phyloP scores from a whole-genome alignment of 2,888 invertebrate species.

The Hesperia comma region DNA sequence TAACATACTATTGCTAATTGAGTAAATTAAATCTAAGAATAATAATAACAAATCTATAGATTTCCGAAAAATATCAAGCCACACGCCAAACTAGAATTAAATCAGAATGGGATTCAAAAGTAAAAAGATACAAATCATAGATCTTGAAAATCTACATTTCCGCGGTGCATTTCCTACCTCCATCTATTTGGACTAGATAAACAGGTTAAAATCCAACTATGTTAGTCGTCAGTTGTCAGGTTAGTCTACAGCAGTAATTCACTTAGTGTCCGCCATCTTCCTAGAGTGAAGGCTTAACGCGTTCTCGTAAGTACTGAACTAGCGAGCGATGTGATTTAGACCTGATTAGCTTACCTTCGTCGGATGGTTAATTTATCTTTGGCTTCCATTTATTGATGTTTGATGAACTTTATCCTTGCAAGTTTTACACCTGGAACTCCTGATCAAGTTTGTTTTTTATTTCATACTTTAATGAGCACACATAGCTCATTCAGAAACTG shows the following conservation, averaged over 20 bases:
- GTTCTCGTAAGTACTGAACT: conserved; percentile 24
- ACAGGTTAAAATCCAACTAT: conserved; percentile 28
- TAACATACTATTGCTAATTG: too few species aligned
- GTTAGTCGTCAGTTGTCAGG: conserved; percentile 26
- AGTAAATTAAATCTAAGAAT: too few species aligned
- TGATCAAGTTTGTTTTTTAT: too few species aligned
- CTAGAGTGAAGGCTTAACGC: conserved; percentile 18
- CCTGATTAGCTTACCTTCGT: conserved; percentile 32
- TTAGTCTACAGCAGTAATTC: conserved; percentile 22
- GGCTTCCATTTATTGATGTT: conserved; percentile 14
- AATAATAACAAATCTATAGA: too few species aligned
- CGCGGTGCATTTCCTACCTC: neutral
- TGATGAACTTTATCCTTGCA: neutral
- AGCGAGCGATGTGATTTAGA: conserved; percentile 20
- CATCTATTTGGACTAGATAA: conserved; percentile 18
- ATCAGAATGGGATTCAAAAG: too few species aligned
- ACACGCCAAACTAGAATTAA: too few species aligned
- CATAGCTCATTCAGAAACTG: too few species aligned
- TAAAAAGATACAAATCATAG: too few species aligned
- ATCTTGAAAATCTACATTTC: neutral
- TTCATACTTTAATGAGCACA: too few species aligned
- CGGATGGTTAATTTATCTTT: conserved; percentile 30
- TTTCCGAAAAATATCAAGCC: too few species aligned
- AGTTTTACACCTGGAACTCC: too few species aligned
- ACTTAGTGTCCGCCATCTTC: conserved; percentile 28